Evolutionary conservation across 2,888 invertebrate species (phyloP), one percentile per base, ranked within the genome.

Genomic region (Dryadula phaetusa): DNA sequence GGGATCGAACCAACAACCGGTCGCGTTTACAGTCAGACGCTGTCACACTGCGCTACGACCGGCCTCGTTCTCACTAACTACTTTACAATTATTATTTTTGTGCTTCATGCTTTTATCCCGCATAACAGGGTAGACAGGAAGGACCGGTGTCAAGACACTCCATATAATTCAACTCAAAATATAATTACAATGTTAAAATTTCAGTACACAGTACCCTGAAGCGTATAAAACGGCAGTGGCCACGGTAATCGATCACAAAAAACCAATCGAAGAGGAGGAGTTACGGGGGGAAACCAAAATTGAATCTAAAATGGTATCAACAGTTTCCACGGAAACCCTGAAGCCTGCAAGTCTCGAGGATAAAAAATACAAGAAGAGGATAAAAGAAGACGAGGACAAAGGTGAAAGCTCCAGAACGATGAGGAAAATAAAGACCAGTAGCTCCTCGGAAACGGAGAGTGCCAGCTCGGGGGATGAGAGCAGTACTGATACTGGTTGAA

Each of bases 401-500:
- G 40, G 40, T 16, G 67, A 67, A 34, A 32, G 34, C 12, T 42
- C 67, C 18, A 52, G 53, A 52, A 54, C 18, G 20, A 40, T 34
- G 0, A 58, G 63, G 7, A 73, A 73, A 42, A 42, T 80, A 2
- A 87, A 86, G 67, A 80, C 77, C 65, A 87, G 86, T 54, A 94
- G 94, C 75, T 95, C 95, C 0, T 94, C 95, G 0, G 95, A 95
- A 46, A 93, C 93, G 0, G 94, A 93, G 67, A 94, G 94, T 77
- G 94, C 94, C 0, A 95, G 94, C 79, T 95, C 95, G 52, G 95
- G 95, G 0, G 95, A 95, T 52, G 95, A 95, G 71, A 94, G 93
- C 70, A 95, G 95, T 62, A 95, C 95, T 0, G 95, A 95, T 64
- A 93, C 93, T 0, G 93, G 93, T 72, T 93, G 89, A 92, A 28